Conservation (phyloP, 2,797 vertebrate genomes). For the Mionectes olivaceus region DNA sequence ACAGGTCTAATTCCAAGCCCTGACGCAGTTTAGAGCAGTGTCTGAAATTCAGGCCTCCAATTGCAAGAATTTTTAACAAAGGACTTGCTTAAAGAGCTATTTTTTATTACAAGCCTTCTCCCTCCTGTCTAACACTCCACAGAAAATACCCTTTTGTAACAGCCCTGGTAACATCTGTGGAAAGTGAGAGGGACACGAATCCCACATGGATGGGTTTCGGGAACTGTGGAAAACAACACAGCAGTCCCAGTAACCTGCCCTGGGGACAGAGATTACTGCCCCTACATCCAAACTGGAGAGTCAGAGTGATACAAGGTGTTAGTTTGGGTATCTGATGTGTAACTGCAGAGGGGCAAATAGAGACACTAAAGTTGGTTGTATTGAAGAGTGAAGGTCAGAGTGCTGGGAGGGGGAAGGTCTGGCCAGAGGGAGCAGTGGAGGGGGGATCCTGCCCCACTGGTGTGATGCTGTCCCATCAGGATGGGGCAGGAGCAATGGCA, state of each 20-base stretch:
- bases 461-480: background rate
- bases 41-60: background rate
- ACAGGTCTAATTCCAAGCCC: background rate
- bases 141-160: background rate
- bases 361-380: fast-evolving
- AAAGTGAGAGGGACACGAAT: background rate
- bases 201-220: background rate
- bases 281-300: fast-evolving
- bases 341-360: fast-evolving
- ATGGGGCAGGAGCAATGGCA: background rate
- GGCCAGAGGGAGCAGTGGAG: background rate
- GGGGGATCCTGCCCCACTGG: background rate
- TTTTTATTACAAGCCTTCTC: background rate
- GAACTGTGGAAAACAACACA: background rate
- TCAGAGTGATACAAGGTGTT: background rate
- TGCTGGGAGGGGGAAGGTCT: background rate
- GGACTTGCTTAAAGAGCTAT: background rate
- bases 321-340: background rate
- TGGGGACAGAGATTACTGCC: background rate
- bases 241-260: background rate
- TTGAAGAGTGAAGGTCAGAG: background rate
- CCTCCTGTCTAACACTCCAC: background rate
- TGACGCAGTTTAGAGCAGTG: background rate
- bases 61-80: background rate
- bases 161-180: background rate